Conservation (phyloP, 2,113 vertebrate species). For the Atlantisia rogersi region DNA sequence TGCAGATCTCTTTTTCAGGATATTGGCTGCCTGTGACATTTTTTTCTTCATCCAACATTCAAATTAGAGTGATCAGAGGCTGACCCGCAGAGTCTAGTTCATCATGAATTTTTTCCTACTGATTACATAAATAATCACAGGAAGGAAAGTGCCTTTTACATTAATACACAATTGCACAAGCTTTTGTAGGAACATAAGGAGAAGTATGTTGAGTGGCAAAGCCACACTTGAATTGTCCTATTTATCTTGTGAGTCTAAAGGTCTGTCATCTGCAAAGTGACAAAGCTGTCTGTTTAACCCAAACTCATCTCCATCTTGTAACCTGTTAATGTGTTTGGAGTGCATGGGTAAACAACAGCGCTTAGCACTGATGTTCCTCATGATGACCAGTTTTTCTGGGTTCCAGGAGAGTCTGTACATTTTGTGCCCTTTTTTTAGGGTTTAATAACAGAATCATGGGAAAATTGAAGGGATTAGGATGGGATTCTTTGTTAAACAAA, state of each 20-base stretch:
- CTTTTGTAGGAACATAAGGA: constrained; percentile 25
- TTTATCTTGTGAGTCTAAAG: constrained; percentile 23
- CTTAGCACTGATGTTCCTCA: not conserved
- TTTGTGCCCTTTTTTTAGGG: not conserved
- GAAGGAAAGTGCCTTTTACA: constrained; percentile 9
- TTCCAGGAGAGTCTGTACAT: not conserved
- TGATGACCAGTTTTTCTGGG: not conserved
- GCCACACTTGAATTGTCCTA: constrained; percentile 33
- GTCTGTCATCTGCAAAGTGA: constrained; percentile 19
- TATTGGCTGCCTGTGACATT: constrained; percentile 18
- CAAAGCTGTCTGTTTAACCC: constrained; percentile 34
- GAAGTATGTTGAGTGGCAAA: not conserved
- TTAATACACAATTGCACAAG: constrained; percentile 27
- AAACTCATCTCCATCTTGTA: constrained; percentile 19
- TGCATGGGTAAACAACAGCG: not conserved
- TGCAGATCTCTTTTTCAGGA: not conserved
- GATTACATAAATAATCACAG: constrained; percentile 66
- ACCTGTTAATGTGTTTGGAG: constrained; percentile 7
- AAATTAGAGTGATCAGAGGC: constrained; percentile 56
- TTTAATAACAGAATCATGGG: not conserved
- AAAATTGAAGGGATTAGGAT: not conserved
- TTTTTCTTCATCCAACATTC: constrained; percentile 43
- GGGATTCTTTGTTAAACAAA: not conserved
- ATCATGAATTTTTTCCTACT: constrained; percentile 38
- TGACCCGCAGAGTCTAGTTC: constrained; percentile 25